A percentile compares a stretch with the other conserved stretches of the same genome.
phyloP scores from a whole-genome alignment of 2,888 invertebrate genomes.

The Volucella inflata region DNA sequence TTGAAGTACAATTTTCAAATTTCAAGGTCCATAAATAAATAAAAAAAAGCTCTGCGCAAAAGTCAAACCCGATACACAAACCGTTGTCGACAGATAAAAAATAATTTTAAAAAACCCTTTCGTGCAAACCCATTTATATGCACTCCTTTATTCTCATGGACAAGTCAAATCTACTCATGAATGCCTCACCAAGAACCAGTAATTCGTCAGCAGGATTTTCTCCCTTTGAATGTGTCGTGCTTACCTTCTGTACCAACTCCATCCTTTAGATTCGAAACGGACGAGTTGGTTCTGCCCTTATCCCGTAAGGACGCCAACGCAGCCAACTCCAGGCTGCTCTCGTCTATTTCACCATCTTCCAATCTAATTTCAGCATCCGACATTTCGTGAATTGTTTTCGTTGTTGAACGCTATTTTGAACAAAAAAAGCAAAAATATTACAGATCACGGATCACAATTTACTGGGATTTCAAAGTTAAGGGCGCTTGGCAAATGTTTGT shows the following conservation, averaged over 20 bases:
- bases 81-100: constrained; percentile 21
- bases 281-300: not conserved
- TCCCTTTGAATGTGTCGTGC: too few species aligned
- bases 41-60: not conserved
- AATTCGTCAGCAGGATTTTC: constrained; percentile 5
- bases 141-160: too few species aligned
- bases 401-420: not conserved
- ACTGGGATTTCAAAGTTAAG: not conserved
- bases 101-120: constrained; percentile 2
- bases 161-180: constrained; percentile 11
- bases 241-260: constrained; percentile 9
- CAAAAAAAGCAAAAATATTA: not conserved
- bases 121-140: too few species aligned
- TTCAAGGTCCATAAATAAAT: not conserved
- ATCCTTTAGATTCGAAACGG: not conserved
- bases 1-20: too few species aligned
- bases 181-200: constrained; percentile 36
- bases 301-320: not conserved
- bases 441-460: constrained; percentile 15
- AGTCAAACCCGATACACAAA: constrained; percentile 38
- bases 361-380: constrained; percentile 47
- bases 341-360: constrained; percentile 68
- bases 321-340: constrained; percentile 23
- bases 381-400: constrained; percentile 17
- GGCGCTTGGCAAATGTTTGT: not conserved